These are phyloP conservation scores for Hirundo rustica DNA, from an alignment of 2,797 vertebrate species.

Conservation along the genomic window DNA sequence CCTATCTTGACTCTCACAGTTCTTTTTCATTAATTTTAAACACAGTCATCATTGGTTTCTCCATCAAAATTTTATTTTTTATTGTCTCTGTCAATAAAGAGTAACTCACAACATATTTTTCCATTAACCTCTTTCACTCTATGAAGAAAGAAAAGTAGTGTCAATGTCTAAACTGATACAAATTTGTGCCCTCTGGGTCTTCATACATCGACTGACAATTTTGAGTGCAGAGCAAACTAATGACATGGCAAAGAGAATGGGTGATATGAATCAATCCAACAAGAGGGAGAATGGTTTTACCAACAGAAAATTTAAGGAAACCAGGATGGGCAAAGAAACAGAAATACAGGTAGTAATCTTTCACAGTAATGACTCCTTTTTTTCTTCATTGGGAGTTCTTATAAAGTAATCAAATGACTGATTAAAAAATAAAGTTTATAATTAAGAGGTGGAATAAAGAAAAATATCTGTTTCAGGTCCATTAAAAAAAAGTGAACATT, in stretches of 20 bases:
- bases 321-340: not conserved
- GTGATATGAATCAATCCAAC: not conserved
- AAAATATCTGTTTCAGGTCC: not conserved
- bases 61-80: not conserved
- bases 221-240: not conserved
- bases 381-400: not conserved
- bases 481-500: not conserved
- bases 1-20: not conserved
- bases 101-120: not conserved
- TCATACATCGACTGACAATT: not conserved
- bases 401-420: not conserved
- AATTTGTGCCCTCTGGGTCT: not conserved
- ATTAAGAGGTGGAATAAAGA: not conserved
- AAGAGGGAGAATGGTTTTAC: not conserved
- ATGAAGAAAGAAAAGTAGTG: not conserved
- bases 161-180: not conserved
- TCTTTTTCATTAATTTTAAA: not conserved
- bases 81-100: not conserved
- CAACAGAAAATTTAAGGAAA: not conserved
- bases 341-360: not conserved
- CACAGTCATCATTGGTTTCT: not conserved
- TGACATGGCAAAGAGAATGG: not conserved
- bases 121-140: not conserved
- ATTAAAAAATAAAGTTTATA: not conserved
- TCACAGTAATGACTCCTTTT: not conserved